Base-by-base conservation (phyloP, 2,888 invertebrate genomes). In the Rapana venosa region DNA sequence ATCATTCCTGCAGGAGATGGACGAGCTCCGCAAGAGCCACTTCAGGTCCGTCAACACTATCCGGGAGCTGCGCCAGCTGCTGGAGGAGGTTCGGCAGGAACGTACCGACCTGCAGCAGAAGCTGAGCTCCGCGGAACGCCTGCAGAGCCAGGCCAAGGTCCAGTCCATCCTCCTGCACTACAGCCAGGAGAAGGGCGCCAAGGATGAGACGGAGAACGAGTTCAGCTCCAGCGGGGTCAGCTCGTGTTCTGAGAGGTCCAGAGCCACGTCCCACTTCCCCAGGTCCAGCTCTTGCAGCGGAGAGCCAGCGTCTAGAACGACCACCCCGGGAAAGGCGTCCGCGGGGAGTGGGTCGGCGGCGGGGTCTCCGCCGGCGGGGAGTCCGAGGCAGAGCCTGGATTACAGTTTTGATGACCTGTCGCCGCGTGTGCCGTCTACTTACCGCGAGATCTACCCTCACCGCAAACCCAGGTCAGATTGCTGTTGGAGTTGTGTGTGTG, bases 391-490 rank as follows among this genome's bases (percentile, higher is more conserved):
- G 30, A 30, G 32, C 35, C 56, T 66, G 20, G 87, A 47, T 35
- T 87, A 87, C 61, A 90, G 89, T 36, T 74, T n/a, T 84, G 86
- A 91, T 5, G 87, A 89, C 4, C 30, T 89, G 32, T 89, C 90
- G 30, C 94, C 20, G 91, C 35, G 90, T 22, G 90, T 92, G 22
- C 90, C 92, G n/a, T 92, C 93, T 74, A 92, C 88, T 22, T 92
- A 92, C 88, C 91, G 93, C 90, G 94, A 94, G 90, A 94, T 94
- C 30, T 94, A 94, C 88, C 94, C 94, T 30, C 94, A 94, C 90
- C 91, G 94, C 83, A 93, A 93, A 81, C 89, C 74, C 17, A 91
- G 89, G 66, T 88, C 8, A 89, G 36, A 88, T 84, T 15, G n/a
- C 13, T 15, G 47, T 61, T 61, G 61, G 11, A 15, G 22, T 36